A percentile compares a stretch with the other conserved stretches of the same genome.
phyloP scores from a whole-genome alignment of 2,113 vertebrate genomes.

The Sander vitreus region DNA sequence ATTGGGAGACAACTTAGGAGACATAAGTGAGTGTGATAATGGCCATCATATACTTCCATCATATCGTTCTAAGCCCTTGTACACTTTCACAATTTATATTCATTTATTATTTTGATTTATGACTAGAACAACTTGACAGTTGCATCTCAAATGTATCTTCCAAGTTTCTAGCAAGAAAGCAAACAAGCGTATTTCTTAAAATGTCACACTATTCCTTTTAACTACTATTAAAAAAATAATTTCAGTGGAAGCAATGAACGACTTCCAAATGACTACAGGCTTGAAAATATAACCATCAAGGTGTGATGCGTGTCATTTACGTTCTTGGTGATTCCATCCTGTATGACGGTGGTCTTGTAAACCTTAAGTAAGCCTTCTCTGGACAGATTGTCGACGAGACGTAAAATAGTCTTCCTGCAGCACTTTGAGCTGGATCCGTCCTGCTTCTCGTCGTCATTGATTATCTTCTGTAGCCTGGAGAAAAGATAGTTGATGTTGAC shows the following conservation, averaged over 20 bases:
- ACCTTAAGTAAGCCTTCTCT: slow-evolving; percentile 90
- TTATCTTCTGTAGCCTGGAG: slow-evolving; percentile 93
- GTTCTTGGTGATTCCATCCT: slow-evolving; percentile 94
- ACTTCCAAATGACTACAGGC: not conserved
- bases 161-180: too few species aligned
- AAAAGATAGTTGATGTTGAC: not conserved
- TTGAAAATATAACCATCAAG: not conserved
- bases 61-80: too few species aligned
- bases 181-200: too few species aligned
- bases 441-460: slow-evolving; percentile 92
- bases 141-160: too few species aligned
- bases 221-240: too few species aligned
- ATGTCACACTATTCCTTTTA: too few species aligned
- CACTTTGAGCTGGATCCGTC: slow-evolving; percentile 91
- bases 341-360: slow-evolving; percentile 92
- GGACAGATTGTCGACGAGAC: slow-evolving; percentile 87
- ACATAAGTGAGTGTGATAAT: too few species aligned
- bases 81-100: too few species aligned
- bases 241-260: not conserved
- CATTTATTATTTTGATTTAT: too few species aligned
- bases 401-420: slow-evolving; percentile 95
- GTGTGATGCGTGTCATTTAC: slow-evolving; percentile 70
- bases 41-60: too few species aligned
- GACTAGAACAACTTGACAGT: too few species aligned
- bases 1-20: too few species aligned